Evolutionary conservation across 2,888 invertebrate genomes (phyloP).

Genomic region (Parthenolecanium corni): DNA sequence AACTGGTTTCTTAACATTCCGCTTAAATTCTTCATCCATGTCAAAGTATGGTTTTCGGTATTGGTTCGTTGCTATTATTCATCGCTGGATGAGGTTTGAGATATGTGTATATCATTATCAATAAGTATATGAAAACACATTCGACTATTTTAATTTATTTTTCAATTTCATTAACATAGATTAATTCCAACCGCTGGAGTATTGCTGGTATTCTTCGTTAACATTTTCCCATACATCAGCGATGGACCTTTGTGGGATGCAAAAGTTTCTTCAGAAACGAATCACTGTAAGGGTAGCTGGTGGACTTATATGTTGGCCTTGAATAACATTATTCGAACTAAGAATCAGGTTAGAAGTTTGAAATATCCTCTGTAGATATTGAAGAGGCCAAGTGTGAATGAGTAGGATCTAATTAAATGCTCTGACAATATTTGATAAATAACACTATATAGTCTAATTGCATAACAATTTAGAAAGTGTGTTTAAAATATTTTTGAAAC

Average conservation of each 20-base stretch:
- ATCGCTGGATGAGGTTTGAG: neutral
- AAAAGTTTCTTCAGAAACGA: slow-evolving; percentile 29
- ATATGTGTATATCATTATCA: neutral
- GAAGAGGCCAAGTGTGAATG: neutral
- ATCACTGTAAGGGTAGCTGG: slow-evolving; percentile 33
- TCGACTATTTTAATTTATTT: no score
- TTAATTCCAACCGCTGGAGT: slow-evolving; percentile 19
- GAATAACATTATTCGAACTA: slow-evolving; percentile 31
- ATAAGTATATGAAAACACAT: neutral
- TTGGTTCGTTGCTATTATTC: neutral
- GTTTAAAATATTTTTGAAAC: no score
- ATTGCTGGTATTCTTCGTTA: neutral
- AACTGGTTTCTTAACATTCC: neutral
- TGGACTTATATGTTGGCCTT: slow-evolving; percentile 33
- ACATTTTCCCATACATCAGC: slow-evolving; percentile 25
- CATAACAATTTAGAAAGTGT: no score
- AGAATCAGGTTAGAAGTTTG: slow-evolving; percentile 31
- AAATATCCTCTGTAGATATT: neutral
- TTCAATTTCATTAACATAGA: neutral
- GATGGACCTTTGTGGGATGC: slow-evolving; percentile 32
- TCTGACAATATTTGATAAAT: no score
- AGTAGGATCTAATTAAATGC: no score
- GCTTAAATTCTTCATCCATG: neutral
- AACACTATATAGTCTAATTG: no score
- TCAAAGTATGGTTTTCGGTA: neutral